Evolutionary conservation across 2,113 vertebrate species (phyloP).

Genomic region (Nyctereutes procyonoides): DNA sequence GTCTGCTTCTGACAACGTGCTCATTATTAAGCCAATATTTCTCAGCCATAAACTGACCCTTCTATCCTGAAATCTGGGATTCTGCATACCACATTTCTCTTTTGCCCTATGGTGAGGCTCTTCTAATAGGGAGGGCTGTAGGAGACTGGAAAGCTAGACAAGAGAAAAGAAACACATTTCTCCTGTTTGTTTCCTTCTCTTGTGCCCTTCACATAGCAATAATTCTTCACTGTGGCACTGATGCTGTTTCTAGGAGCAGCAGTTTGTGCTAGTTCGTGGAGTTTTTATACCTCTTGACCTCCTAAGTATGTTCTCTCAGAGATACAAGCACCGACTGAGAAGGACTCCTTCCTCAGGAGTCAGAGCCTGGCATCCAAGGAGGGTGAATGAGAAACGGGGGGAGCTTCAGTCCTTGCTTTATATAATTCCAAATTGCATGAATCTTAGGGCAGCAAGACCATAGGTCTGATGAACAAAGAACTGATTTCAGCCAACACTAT

Average conservation of each 20-base stretch:
- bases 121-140: not conserved
- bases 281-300: not conserved
- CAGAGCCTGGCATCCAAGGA: not conserved
- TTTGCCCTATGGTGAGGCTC: not conserved
- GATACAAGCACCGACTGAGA: not conserved
- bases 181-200: not conserved
- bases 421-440: not conserved
- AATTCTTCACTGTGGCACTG: not conserved
- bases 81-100: not conserved
- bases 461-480: not conserved
- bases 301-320: not conserved
- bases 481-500: not conserved
- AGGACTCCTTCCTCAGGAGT: not conserved
- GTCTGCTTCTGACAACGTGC: not conserved
- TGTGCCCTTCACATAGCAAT: not conserved
- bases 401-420: not conserved
- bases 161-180: not conserved
- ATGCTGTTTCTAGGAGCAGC: not conserved
- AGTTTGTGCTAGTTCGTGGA: not conserved
- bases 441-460: not conserved
- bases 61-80: not conserved
- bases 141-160: not conserved
- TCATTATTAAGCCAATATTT: not conserved
- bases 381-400: not conserved
- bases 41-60: not conserved